These are phyloP conservation scores for Machimus rusticus DNA, from an alignment of 2,888 invertebrate genomes.

Conservation along the genomic window DNA sequence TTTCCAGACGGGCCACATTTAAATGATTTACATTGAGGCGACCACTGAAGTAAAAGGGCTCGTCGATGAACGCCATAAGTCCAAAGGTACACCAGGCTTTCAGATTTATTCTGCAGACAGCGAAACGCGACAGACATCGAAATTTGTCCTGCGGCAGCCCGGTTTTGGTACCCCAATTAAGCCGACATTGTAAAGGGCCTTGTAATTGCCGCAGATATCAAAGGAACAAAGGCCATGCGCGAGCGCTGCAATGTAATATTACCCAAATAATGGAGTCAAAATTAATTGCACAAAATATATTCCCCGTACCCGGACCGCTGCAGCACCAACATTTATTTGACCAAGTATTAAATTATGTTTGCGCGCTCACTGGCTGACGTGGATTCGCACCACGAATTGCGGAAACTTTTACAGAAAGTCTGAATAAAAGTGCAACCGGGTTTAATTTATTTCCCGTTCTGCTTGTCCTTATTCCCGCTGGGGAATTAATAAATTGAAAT, in stretches of 20 bases:
- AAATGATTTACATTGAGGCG: slow-evolving; percentile 6
- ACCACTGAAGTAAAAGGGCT: not conserved
- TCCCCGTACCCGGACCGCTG: not conserved
- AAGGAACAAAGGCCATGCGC: not conserved
- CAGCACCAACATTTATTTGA: not conserved
- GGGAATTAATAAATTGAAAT: slow-evolving; percentile 31
- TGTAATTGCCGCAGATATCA: not conserved
- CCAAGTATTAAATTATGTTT: slow-evolving; percentile 10
- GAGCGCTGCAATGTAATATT: not conserved
- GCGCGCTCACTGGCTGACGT: not conserved
- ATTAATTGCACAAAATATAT: not conserved
- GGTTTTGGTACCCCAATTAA: not conserved
- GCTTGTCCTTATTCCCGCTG: not conserved
- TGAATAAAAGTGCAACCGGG: slow-evolving; percentile 21
- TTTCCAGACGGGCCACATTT: not conserved
- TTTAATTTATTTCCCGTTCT: slow-evolving; percentile 16
- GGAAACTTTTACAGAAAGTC: slow-evolving; percentile 10
- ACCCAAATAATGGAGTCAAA: not conserved
- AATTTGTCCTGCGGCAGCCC: not conserved
- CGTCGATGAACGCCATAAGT: not conserved
- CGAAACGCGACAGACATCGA: not conserved
- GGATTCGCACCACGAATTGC: slow-evolving; percentile 6
- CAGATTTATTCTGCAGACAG: not conserved
- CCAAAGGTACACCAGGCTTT: not conserved
- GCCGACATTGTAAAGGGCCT: not conserved